Base-by-base conservation (phyloP, 2,113 vertebrate genomes). In the Oxygymnocypris stewartii region DNA sequence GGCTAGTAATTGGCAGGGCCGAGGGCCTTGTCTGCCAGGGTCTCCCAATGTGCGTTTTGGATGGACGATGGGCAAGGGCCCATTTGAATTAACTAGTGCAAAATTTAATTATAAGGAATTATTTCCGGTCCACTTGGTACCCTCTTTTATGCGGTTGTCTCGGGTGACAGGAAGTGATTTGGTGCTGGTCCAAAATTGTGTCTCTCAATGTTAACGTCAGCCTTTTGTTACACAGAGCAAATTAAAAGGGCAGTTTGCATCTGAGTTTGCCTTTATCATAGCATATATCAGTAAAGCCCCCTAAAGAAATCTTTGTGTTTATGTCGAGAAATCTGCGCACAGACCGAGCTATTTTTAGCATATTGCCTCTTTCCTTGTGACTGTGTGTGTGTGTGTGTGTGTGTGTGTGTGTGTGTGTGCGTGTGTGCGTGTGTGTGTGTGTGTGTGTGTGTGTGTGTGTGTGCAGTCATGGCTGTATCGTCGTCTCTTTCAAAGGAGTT, bases 41-140 rank as follows among this genome's bases (percentile, higher is more conserved):
- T 42, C 75, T 65, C 42, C 49, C 73, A 75, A n/a, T 77, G 86
- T 71, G 65, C n/a, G 4, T 57, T 81, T 49, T 82, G 88, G 65
- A 71, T 83, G 85, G 76, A 82, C 51, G 28, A 71, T 79, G 49
- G 81, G 76, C 69, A 28, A 35, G 84, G 87, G 86, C 76, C 61
- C 77, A 85, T 85, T 86, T 91, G 91, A 84, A 86, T 84, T 93
- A 89, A 93, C 88, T 89, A 88, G 93, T 91, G 82, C 86, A 79
- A 88, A 86, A 87, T 91, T 90, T 92, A 90, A 93, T 92, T 92
- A 91, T 87, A 90, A 87, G 49, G 87, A 92, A 92, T 91, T 82
- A 92, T 91, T 90, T 89, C 86, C 87, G 91, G 89, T 91, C 87
- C 69, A 25, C 92, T 92, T 91, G 86, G 89, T 87, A 86, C 85